These are phyloP conservation scores for Chrysolina oricalcia DNA, from an alignment of 2,888 invertebrate species.

Conservation along the genomic window DNA sequence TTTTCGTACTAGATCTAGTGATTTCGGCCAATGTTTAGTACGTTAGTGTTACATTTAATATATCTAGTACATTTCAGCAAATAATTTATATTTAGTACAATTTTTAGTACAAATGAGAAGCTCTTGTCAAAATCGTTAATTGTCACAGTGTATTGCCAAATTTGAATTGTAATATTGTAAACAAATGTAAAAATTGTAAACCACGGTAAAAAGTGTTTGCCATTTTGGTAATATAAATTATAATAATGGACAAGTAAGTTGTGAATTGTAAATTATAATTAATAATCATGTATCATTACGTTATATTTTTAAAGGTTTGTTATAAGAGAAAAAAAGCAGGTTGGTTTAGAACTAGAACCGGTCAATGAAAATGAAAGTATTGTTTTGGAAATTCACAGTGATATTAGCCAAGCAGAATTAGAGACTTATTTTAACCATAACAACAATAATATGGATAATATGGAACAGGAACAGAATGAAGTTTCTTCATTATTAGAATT, in stretches of 20 bases:
- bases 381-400: too few relatives aligned
- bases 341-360: background rate
- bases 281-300: background rate
- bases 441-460: background rate
- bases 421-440: constrained; percentile 1
- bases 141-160: too few relatives aligned
- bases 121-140: too few relatives aligned
- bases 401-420: background rate
- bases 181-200: background rate
- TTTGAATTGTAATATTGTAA: too few relatives aligned
- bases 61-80: too few relatives aligned
- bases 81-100: too few relatives aligned
- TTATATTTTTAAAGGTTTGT: background rate
- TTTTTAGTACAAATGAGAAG: too few relatives aligned
- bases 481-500: background rate
- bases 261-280: background rate
- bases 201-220: background rate
- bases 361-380: too few relatives aligned
- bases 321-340: background rate
- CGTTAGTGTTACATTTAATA: too few relatives aligned
- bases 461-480: background rate
- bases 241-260: background rate
- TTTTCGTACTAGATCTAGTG: too few relatives aligned
- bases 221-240: background rate
- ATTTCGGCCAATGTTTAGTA: too few relatives aligned